Evolutionary conservation across 2,888 invertebrate species (phyloP), one percentile per base, ranked within the genome.

Genomic region (Hirtodrosophila histrioides): DNA sequence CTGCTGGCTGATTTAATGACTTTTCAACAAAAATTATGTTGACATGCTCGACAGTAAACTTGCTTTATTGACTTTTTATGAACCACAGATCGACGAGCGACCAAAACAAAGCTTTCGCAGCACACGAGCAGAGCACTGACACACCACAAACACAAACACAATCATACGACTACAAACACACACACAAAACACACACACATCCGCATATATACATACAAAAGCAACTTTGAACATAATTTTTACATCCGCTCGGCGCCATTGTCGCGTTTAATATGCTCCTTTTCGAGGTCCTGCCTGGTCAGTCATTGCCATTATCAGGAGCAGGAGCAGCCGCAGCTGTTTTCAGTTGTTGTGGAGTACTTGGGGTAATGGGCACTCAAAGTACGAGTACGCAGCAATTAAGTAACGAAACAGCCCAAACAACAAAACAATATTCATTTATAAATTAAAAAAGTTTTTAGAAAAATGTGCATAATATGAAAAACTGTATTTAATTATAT

Each of bases 31-130:
- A 77, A 83, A 77, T 79, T 63, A 75, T 77, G 83, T 77, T 83
- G 74, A 85, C 84, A 75, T 63, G 50, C 63, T 54, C 50, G 53
- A 77, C 72, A 69, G 86, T 84, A 86, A 84, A 84, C 69, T 64
- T 54, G 50, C 69, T 86, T 86, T 85, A 86, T 86, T 81, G 87
- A 75, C 77, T 77, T 84, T 86, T 84, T 84, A 84, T 84, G 85
- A 77, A 84, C 87, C 87, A 72, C 82, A 86, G 78, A 69, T 48
- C 53, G 50, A 44, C 44, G 45, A 53, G 55, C 49, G 44, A 44
- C 54, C 69, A 61, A 86, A 86, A 70, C 74, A 85, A 79, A 82
- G 75, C 58, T 54, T 46, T 39, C 45, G 51, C 69, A 62, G 48
- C 51, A 53, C 72, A 48, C 44, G 41, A 73, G 44, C 54, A 57